Evolutionary conservation across 2,888 invertebrate species (phyloP), one percentile per base, ranked within the genome.

Genomic region (Napeogenes inachia): DNA sequence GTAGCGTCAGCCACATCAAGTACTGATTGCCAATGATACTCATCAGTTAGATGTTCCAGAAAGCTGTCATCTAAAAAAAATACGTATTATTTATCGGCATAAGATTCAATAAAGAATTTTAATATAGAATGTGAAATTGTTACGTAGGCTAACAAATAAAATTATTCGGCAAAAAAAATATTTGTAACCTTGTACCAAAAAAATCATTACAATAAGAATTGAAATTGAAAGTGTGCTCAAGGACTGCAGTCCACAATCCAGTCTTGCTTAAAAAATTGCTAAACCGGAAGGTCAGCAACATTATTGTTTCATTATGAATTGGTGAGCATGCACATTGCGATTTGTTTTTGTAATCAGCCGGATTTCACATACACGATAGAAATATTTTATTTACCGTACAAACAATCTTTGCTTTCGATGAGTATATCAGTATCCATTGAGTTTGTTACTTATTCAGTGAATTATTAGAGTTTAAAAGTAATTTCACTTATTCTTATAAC

Each of bases 341-440:
- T 76, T 80, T 78, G 77, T 80, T 81, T 70, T 76, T 72, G 66
- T 74, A 71, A 68, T 66, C 67, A 71, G 73, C 78, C 76, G 79
- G 75, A 78, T 62, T 61, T 67, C 45, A 56, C 56, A 66, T 62
- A 55, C 55, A 56, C 56, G 59, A 66, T 65, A 61, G 61, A 56
- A 65, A 70, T 66, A 63, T 42, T 61, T 58, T 69, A 75, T 61
- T 82, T 85, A 89, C 89, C 87, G 69, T 85, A 86, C 61, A 87
- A 78, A 68, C 77, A 81, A 68, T 84, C 82, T 73, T 85, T 88
- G 71, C 75, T 81, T 55, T 81, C 85, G 66, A 84, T 73, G 56
- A 86, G 73, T 69, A 86, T 80, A 72, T 89, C 87, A 63, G 80
- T 77, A 78, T 89, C 89, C 89, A 94, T 94, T 70, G 69, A 70